Evolutionary conservation across 2,113 vertebrate species (phyloP).

Genomic region (Stictonetta naevosa): DNA sequence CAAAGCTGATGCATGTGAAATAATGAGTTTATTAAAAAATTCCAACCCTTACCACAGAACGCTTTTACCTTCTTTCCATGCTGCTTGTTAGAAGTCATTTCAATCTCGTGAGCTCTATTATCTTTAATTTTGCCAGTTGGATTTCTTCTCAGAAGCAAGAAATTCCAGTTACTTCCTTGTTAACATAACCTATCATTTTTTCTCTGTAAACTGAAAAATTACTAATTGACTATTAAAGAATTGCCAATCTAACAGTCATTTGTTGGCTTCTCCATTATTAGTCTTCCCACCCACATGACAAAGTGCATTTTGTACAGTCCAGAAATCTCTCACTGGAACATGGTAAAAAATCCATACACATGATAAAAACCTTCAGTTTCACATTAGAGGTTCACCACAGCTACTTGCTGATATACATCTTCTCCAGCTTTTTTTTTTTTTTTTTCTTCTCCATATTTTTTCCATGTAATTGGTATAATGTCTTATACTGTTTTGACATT

Average conservation of each 20-base stretch:
- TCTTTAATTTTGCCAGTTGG: neutral
- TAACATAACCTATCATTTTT: neutral
- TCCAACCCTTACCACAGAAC: neutral
- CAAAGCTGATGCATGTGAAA: fast-evolving
- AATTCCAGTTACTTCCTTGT: neutral
- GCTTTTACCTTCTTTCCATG: neutral
- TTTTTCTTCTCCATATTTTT: neutral
- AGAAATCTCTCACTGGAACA: neutral
- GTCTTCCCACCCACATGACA: neutral
- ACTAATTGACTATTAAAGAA: neutral
- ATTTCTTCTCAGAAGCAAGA: neutral
- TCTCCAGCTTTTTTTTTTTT: neutral
- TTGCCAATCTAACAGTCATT: neutral
- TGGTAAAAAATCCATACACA: neutral
- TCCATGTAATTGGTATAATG: neutral
- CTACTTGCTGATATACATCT: neutral
- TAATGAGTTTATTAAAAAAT: neutral
- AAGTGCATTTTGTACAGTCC: neutral
- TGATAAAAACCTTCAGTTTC: neutral
- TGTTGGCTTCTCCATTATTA: neutral
- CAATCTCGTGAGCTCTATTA: neutral
- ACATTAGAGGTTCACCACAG: neutral
- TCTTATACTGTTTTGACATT: neutral
- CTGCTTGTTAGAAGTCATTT: neutral
- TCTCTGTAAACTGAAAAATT: neutral